phyloP scores from a whole-genome alignment of 2,797 vertebrate genomes.

The Sebastes hubbsi region DNA sequence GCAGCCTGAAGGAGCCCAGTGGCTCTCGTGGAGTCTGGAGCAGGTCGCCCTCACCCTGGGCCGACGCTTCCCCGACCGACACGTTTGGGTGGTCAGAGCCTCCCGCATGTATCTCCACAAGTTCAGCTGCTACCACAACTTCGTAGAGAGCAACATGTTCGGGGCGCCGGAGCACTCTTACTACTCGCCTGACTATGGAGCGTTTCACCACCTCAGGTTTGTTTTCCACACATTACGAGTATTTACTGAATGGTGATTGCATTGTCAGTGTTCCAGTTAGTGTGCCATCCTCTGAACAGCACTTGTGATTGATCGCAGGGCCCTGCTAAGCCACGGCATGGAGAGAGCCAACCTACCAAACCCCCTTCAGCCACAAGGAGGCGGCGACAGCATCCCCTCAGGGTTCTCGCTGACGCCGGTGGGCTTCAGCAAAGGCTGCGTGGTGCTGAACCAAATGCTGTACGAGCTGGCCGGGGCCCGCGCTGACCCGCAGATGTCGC shows the following conservation, averaged over 20 bases:
- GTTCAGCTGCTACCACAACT: conserved; percentile 97
- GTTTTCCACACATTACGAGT: neutral
- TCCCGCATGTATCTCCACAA: conserved; percentile 96
- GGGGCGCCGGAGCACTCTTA: conserved; percentile 91
- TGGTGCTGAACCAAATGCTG: conserved; percentile 96
- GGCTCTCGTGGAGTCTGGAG: conserved; percentile 95
- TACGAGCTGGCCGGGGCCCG: conserved; percentile 90
- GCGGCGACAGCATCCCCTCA: conserved; percentile 51
- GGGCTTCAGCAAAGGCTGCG: conserved; percentile 98
- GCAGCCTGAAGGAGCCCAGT: conserved; percentile 91
- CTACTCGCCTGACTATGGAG: conserved; percentile 79
- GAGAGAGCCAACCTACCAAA: conserved; percentile 76
- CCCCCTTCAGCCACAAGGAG: conserved; percentile 63
- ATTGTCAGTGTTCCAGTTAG: neutral
- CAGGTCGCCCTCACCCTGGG: conserved; percentile 86
- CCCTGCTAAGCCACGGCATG: conserved; percentile 90
- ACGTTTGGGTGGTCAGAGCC: conserved; percentile 93
- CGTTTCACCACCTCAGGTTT: conserved; percentile 89
- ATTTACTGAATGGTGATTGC: neutral
- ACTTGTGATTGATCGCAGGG: conserved; percentile 58
- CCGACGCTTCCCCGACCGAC: conserved; percentile 86
- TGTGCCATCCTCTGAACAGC: neutral
- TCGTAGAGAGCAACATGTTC: conserved; percentile 95
- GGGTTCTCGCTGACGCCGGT: conserved; percentile 87
- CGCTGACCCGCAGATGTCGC: conserved; percentile 82